phyloP scores from a whole-genome alignment of 2,113 vertebrate species.

The Cyprinodon brontotheroides region DNA sequence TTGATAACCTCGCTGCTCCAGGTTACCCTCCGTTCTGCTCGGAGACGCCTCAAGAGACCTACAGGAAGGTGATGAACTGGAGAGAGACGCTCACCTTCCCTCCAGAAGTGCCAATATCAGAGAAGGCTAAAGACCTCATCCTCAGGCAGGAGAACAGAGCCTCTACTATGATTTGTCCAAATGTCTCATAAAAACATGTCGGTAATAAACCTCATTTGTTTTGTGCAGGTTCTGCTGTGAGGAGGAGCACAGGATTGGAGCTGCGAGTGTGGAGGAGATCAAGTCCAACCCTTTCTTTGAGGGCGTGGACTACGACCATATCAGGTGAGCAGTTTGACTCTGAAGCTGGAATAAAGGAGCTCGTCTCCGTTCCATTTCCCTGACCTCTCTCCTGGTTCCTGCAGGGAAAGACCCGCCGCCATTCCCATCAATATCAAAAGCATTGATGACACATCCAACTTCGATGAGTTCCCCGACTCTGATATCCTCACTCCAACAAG shows the following conservation, averaged over 20 bases:
- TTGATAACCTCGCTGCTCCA: slow-evolving; percentile 53
- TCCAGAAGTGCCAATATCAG: slow-evolving; percentile 96
- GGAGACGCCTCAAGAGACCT: slow-evolving; percentile 97
- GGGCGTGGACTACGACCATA: slow-evolving; percentile 98
- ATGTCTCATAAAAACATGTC: not conserved
- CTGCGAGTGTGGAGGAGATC: slow-evolving; percentile 91
- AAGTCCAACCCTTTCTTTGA: slow-evolving; percentile 97
- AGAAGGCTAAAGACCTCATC: slow-evolving; percentile 98
- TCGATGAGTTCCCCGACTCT: slow-evolving; percentile 98
- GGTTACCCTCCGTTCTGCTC: slow-evolving; percentile 99
- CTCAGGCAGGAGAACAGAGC: slow-evolving; percentile 82
- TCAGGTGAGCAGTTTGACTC: slow-evolving; percentile 83
- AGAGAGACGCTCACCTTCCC: slow-evolving; percentile 95
- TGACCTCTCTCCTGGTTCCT: not conserved
- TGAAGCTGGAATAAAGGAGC: not conserved
- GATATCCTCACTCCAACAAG: slow-evolving; percentile 96
- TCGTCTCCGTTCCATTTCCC: not conserved
- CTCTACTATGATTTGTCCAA: not conserved
- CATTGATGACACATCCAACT: slow-evolving; percentile 99
- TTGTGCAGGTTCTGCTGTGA: slow-evolving; percentile 94
- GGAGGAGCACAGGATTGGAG: slow-evolving; percentile 93
- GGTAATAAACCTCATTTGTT: not conserved
- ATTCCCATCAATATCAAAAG: slow-evolving; percentile 99
- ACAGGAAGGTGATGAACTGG: slow-evolving; percentile 99
- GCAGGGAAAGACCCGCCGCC: slow-evolving; percentile 95